These are phyloP conservation scores for Atrina japonica DNA, from an alignment of 2,888 invertebrate genomes.

Conservation along the genomic window DNA sequence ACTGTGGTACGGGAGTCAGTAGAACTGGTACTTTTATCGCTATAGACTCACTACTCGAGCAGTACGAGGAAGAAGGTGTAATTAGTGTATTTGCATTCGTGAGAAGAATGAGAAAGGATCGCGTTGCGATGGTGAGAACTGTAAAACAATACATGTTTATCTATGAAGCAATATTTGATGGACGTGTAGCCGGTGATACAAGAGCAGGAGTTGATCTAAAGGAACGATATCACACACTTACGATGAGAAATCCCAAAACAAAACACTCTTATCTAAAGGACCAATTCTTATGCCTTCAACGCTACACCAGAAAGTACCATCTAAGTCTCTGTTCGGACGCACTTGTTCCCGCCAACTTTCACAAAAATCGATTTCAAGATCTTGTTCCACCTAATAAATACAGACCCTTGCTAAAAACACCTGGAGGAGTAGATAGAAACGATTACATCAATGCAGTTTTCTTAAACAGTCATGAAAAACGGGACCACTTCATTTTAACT, in stretches of 20 bases:
- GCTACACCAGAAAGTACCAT: slow-evolving; percentile 64
- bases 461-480: slow-evolving; percentile 73
- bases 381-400: slow-evolving; percentile 71
- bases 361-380: slow-evolving; percentile 75
- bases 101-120: slow-evolving; percentile 71
- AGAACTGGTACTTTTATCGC: slow-evolving; percentile 79
- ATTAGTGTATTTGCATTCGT: slow-evolving; percentile 77
- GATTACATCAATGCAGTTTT: slow-evolving; percentile 80
- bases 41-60: slow-evolving; percentile 76
- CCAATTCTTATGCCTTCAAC: slow-evolving; percentile 74
- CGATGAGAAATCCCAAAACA: slow-evolving; percentile 66
- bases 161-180: slow-evolving; percentile 78
- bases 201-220: slow-evolving; percentile 69
- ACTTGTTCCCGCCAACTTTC: slow-evolving; percentile 61
- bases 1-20: slow-evolving; percentile 80
- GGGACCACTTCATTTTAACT: slow-evolving; percentile 76
- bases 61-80: slow-evolving; percentile 74
- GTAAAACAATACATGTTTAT: slow-evolving; percentile 78
- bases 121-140: slow-evolving; percentile 78
- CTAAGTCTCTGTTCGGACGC: slow-evolving; percentile 63
- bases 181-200: slow-evolving; percentile 72
- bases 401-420: slow-evolving; percentile 65
- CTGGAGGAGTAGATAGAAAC: slow-evolving; percentile 61
- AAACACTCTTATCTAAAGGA: slow-evolving; percentile 71
- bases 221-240: slow-evolving; percentile 63